phyloP scores from a whole-genome alignment of 2,888 invertebrate species.

The Amaurobius ferox region DNA sequence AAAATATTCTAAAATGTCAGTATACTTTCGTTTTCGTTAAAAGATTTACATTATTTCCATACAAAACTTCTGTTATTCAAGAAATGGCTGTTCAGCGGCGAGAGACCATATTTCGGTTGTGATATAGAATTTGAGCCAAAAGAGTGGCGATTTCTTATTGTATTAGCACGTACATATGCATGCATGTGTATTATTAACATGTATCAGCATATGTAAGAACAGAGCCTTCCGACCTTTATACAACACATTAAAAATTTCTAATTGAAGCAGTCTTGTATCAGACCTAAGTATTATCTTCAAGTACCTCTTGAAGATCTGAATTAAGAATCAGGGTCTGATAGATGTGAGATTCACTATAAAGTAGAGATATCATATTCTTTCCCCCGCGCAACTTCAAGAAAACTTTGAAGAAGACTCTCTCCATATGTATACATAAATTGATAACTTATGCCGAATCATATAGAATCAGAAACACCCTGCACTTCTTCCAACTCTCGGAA shows the following conservation, averaged over 20 bases:
- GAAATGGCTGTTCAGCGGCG: slow-evolving; percentile 2
- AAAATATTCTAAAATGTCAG: no score
- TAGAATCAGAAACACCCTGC: background rate
- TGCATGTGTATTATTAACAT: background rate
- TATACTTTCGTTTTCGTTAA: no score
- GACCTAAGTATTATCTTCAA: background rate
- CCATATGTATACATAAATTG: background rate
- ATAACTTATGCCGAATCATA: slow-evolving; percentile 1
- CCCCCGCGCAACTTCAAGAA: background rate
- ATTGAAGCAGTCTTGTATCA: background rate
- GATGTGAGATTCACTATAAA: background rate
- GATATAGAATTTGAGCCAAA: slow-evolving; percentile 18
- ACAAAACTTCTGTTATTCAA: no score
- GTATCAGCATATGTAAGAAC: slow-evolving; percentile 4
- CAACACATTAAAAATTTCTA: slow-evolving; percentile 12
- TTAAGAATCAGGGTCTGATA: background rate
- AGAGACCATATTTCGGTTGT: background rate
- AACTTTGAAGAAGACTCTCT: slow-evolving; percentile 7
- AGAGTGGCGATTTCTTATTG: slow-evolving; percentile 8
- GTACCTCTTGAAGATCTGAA: background rate
- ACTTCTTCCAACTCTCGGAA: background rate
- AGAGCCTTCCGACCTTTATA: background rate
- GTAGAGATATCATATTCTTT: slow-evolving; percentile 8
- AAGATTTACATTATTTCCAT: no score
- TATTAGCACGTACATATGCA: background rate